Conservation (phyloP, 2,797 vertebrate species). For the Lithobates sylvaticus region DNA sequence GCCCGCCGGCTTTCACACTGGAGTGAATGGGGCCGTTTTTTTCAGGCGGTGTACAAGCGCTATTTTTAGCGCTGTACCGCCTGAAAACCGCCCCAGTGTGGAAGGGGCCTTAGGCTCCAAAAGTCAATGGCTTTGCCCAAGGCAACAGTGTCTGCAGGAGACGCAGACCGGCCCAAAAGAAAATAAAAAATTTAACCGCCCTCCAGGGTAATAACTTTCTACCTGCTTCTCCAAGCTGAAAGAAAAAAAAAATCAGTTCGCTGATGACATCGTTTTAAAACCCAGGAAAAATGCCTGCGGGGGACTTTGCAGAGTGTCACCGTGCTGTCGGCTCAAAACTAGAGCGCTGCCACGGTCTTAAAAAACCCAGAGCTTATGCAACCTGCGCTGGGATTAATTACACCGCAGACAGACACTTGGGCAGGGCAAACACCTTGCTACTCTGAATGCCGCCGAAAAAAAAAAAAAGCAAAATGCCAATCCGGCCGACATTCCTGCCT, state of each 20-base stretch:
- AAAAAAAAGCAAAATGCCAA: slow-evolving; percentile 6
- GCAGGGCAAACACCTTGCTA: slow-evolving; percentile 17
- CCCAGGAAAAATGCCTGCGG: not conserved
- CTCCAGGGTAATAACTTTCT: slow-evolving; percentile 38
- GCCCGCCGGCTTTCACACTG: no score
- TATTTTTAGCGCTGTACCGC: no score
- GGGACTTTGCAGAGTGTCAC: slow-evolving; percentile 20
- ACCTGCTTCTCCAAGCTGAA: not conserved
- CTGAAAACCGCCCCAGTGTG: no score
- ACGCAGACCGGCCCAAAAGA: slow-evolving; percentile 4
- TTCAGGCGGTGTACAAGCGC: no score
- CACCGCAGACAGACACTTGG: not conserved
- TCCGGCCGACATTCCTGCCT: slow-evolving; percentile 20
- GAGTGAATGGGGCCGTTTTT: no score
- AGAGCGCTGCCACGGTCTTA: not conserved
- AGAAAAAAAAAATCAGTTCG: not conserved
- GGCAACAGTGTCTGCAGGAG: slow-evolving; percentile 42
- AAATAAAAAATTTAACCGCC: not conserved
- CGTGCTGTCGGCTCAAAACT: not conserved
- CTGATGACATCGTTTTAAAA: not conserved
- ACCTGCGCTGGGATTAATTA: slow-evolving; percentile 51
- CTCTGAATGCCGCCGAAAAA: slow-evolving; percentile 3
- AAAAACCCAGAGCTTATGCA: not conserved
- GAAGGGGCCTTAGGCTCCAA: not conserved
- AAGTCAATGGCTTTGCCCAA: slow-evolving; percentile 30